These are phyloP conservation scores for Seriola dumerili DNA, from an alignment of 2,113 vertebrate species.

Conservation along the genomic window DNA sequence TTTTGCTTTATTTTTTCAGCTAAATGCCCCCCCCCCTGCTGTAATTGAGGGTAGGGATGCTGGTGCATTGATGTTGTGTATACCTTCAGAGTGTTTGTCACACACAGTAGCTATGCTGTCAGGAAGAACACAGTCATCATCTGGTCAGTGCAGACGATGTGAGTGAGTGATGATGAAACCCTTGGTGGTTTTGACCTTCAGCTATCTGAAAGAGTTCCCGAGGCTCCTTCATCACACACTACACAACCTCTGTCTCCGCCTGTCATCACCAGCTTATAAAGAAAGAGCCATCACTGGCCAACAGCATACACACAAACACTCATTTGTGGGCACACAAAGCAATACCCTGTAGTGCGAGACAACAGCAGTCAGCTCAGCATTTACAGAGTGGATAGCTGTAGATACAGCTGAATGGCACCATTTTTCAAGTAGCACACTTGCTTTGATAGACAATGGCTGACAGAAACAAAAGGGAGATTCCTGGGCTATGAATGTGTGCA, in stretches of 20 bases:
- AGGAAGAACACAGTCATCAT: slow-evolving; percentile 14
- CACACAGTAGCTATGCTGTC: background rate
- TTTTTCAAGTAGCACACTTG: slow-evolving; percentile 28
- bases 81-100: background rate
- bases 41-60: background rate
- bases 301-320: slow-evolving; percentile 42
- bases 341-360: background rate
- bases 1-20: background rate
- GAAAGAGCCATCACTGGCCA: slow-evolving; percentile 55
- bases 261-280: slow-evolving; percentile 83
- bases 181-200: slow-evolving; percentile 71
- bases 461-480: slow-evolving; percentile 53
- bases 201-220: slow-evolving; percentile 54
- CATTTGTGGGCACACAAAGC: slow-evolving; percentile 21
- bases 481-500: slow-evolving; percentile 30
- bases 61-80: background rate
- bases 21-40: background rate
- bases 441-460: slow-evolving; percentile 7
- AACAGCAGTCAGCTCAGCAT: slow-evolving; percentile 17
- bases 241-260: slow-evolving; percentile 71
- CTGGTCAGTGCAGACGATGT: slow-evolving; percentile 10
- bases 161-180: slow-evolving; percentile 62
- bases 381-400: slow-evolving; percentile 3
- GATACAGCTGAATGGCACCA: slow-evolving; percentile 19
- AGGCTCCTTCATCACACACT: slow-evolving; percentile 68